These are phyloP conservation scores for Eulemur rubriventer DNA, from an alignment of 2,797 vertebrate species.

Conservation along the genomic window DNA sequence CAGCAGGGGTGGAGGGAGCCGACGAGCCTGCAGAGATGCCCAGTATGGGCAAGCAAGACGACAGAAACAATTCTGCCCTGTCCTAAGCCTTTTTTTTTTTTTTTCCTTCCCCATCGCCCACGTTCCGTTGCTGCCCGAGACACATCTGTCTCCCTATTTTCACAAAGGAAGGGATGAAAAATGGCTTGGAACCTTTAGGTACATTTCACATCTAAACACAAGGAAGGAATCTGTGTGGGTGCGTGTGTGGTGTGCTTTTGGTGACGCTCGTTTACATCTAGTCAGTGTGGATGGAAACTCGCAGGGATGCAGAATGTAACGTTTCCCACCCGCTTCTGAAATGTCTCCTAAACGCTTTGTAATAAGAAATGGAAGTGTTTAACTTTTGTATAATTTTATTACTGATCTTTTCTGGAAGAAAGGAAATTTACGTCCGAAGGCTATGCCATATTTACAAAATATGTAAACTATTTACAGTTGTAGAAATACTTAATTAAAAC, in stretches of 20 bases:
- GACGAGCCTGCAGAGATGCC: not conserved
- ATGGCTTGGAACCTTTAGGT: conserved; percentile 29
- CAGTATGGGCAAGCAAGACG: not conserved
- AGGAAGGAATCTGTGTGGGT: conserved; percentile 17
- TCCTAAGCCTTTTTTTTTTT: not conserved
- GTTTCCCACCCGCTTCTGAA: conserved; percentile 56
- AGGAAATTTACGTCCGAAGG: conserved; percentile 13
- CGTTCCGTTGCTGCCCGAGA: not conserved
- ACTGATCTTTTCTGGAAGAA: conserved; percentile 32
- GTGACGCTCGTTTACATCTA: conserved; percentile 55
- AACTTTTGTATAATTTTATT: conserved; percentile 39
- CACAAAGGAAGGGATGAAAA: not conserved
- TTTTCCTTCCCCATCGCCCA: not conserved
- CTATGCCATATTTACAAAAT: not conserved
- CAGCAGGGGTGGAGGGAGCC: not conserved
- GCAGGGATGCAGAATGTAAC: conserved; percentile 41
- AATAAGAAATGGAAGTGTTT: conserved; percentile 70
- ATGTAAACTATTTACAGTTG: not conserved
- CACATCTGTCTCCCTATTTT: not conserved
- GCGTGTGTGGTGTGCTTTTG: not conserved
- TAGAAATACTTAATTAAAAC: conserved; percentile 12
- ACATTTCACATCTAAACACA: not conserved
- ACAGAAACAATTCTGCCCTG: not conserved
- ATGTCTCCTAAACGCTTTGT: conserved; percentile 55
- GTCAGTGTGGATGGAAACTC: conserved; percentile 69